A percentile compares a stretch with the other conserved stretches of the same genome.
Evolutionary conservation across 1,140 invertebrate species (phyloP).

Genomic region (Drosophila leontia): DNA sequence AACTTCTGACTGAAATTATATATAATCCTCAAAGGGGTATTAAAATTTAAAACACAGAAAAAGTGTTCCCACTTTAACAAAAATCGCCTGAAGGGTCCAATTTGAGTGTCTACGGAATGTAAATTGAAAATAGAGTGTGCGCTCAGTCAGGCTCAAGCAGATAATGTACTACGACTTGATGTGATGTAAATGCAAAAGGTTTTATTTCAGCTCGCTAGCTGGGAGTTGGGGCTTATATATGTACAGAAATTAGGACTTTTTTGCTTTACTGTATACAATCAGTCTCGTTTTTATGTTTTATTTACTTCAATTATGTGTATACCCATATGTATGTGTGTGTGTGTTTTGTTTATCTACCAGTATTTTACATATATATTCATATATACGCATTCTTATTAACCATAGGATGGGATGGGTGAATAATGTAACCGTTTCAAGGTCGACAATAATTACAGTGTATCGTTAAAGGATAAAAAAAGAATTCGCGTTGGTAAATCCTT

Average conservation of each 20-base stretch:
- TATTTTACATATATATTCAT: constrained; percentile 3
- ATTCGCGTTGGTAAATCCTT: constrained; percentile 17
- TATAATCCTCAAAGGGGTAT: too few relatives aligned
- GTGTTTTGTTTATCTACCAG: constrained; percentile 20
- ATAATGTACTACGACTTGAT: neutral
- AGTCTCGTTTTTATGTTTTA: constrained; percentile 49
- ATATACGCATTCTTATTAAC: constrained; percentile 4
- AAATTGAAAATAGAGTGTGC: too few relatives aligned
- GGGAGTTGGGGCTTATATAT: constrained; percentile 18
- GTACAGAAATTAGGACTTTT: constrained; percentile 17
- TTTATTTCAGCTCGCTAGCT: constrained; percentile 9
- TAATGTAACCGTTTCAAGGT: constrained; percentile 5
- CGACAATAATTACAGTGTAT: neutral
- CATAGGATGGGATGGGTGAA: constrained; percentile 10
- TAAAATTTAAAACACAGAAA: too few relatives aligned
- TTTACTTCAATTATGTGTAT: constrained; percentile 39
- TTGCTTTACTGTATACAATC: constrained; percentile 51
- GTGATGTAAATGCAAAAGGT: neutral
- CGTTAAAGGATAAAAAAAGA: neutral
- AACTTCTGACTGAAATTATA: too few relatives aligned
- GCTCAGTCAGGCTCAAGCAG: too few relatives aligned
- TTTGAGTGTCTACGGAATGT: too few relatives aligned
- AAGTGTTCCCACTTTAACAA: too few relatives aligned
- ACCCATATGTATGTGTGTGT: constrained; percentile 6
- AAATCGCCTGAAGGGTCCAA: too few relatives aligned